These are phyloP conservation scores for Hippolais icterina DNA, from an alignment of 2,113 vertebrate genomes.

Conservation along the genomic window DNA sequence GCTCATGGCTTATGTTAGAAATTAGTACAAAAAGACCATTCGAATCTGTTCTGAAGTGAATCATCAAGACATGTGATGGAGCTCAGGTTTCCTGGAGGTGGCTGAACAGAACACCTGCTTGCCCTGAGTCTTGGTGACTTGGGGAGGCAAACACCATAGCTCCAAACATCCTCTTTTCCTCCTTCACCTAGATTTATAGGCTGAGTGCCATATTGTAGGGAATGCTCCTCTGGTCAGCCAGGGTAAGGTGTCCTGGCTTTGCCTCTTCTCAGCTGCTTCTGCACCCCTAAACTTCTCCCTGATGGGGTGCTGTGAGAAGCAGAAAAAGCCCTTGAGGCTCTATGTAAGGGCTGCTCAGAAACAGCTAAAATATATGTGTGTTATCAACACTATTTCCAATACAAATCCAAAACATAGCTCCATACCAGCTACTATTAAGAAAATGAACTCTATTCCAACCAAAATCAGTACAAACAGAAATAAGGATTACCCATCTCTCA, in stretches of 20 bases:
- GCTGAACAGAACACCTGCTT: neutral
- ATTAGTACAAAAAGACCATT: neutral
- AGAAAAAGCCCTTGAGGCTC: neutral
- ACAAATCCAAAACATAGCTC: neutral
- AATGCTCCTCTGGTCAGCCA: fast-evolving
- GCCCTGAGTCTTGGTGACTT: neutral
- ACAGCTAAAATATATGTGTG: neutral
- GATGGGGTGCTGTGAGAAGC: neutral
- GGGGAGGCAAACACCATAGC: neutral
- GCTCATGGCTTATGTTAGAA: neutral
- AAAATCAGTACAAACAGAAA: neutral
- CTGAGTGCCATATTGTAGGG: neutral
- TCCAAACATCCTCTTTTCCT: neutral
- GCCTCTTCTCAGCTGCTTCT: neutral
- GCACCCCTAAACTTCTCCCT: too few species aligned
- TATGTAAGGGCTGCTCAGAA: neutral
- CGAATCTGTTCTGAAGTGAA: neutral
- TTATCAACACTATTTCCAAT: neutral
- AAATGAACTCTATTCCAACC: neutral
- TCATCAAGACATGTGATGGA: neutral
- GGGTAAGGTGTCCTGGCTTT: neutral
- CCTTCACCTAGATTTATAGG: neutral
- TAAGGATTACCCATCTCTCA: neutral
- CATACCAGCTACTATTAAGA: neutral
- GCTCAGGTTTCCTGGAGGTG: neutral